phyloP scores from a whole-genome alignment of 2,797 vertebrate genomes.

The Astyanax mexicanus region DNA sequence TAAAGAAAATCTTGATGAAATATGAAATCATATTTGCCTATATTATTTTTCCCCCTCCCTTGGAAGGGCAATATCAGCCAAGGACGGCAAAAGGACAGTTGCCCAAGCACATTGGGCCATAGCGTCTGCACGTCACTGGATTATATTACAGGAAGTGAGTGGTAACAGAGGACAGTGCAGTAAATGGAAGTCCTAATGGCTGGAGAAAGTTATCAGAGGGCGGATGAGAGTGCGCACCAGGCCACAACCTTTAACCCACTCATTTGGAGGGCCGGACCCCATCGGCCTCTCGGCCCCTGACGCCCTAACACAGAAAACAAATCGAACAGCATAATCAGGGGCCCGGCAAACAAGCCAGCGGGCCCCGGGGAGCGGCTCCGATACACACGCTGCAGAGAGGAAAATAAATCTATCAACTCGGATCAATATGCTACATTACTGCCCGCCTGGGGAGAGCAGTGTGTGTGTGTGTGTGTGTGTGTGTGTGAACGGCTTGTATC shows the following conservation, averaged over 20 bases:
- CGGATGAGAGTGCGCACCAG: slow-evolving; percentile 27
- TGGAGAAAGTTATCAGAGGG: slow-evolving; percentile 5
- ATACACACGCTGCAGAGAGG: slow-evolving; percentile 55
- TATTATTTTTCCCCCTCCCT: too few relatives aligned
- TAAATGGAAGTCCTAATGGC: slow-evolving; percentile 17
- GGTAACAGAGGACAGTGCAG: neutral
- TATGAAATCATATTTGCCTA: too few relatives aligned
- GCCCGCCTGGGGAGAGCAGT: slow-evolving; percentile 55
- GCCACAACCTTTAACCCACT: slow-evolving; percentile 64
- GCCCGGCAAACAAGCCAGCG: slow-evolving; percentile 68
- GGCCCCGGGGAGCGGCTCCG: slow-evolving; percentile 65
- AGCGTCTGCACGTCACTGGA: too few relatives aligned
- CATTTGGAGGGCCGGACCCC: slow-evolving; percentile 41
- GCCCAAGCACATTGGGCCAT: too few relatives aligned
- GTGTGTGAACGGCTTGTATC: slow-evolving; percentile 47
- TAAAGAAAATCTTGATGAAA: too few relatives aligned
- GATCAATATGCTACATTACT: slow-evolving; percentile 75
- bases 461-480: slow-evolving; percentile 30
- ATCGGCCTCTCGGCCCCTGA: slow-evolving; percentile 58
- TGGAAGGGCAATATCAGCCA: too few relatives aligned
- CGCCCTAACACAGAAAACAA: slow-evolving; percentile 63
- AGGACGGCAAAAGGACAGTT: too few relatives aligned
- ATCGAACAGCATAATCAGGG: slow-evolving; percentile 77
- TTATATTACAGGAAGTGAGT: slow-evolving; percentile 5
- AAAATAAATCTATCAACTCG: slow-evolving; percentile 80